Conservation (phyloP, 2,797 vertebrate genomes). For the Syndactyla subalaris region DNA sequence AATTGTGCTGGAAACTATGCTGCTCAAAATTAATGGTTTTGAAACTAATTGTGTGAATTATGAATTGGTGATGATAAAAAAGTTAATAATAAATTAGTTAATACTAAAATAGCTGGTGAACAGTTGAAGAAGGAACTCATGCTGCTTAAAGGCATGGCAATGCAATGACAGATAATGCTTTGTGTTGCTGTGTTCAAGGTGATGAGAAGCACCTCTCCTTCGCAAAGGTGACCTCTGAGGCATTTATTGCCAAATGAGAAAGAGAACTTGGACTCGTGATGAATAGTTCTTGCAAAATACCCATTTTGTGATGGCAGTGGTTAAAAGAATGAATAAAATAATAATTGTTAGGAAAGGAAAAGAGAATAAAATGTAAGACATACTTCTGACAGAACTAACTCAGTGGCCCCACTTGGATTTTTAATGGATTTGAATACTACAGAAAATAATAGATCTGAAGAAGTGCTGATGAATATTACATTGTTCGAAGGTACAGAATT, state of each 20-base stretch:
- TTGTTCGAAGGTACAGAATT: not conserved
- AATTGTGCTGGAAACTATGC: not conserved
- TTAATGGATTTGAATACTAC: not conserved
- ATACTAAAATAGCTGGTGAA: not conserved
- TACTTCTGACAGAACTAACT: not conserved
- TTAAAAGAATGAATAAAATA: not conserved
- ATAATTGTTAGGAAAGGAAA: not conserved
- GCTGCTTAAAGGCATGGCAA: not conserved
- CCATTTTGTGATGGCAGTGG: not conserved
- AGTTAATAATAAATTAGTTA: not conserved
- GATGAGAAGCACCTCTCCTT: not conserved
- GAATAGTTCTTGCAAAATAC: not conserved
- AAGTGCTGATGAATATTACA: not conserved
- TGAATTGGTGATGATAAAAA: not conserved
- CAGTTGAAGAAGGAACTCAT: not conserved
- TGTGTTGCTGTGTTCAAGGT: not conserved
- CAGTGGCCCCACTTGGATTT: not conserved
- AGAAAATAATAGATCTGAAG: not conserved
- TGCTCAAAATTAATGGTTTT: not conserved
- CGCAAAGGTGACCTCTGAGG: not conserved
- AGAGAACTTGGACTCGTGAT: not conserved
- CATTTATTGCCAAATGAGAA: not conserved
- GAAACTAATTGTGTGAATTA: not conserved
- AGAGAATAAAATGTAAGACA: not conserved
- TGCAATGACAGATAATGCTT: not conserved